These are phyloP conservation scores for Tanypteryx hageni DNA, from an alignment of 2,888 invertebrate species.

Conservation along the genomic window DNA sequence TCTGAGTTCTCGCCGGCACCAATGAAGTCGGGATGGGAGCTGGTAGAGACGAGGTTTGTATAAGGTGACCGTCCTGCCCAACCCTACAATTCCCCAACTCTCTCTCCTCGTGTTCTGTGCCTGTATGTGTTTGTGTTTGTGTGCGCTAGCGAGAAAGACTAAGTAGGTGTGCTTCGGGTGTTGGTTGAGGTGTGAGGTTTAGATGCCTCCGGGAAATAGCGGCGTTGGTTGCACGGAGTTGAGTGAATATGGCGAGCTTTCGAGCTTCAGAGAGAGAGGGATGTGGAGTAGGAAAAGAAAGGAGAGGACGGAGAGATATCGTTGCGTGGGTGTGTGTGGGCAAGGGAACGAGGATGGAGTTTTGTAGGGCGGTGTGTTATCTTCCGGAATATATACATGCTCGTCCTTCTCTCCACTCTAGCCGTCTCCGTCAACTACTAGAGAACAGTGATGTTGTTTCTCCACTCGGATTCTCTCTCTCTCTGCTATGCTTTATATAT, in stretches of 20 bases:
- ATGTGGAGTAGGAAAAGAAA: too few relatives aligned
- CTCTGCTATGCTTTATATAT: neutral
- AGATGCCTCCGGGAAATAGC: neutral
- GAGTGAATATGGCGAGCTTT: too few relatives aligned
- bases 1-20: neutral
- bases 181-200: neutral
- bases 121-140: neutral
- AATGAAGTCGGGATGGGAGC: neutral
- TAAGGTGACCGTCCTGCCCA: constrained; percentile 9
- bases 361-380: neutral
- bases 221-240: neutral
- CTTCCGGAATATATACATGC: neutral
- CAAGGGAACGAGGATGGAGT: neutral
- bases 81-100: neutral
- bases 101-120: neutral
- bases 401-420: neutral
- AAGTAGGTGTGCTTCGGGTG: constrained; percentile 8
- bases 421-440: too few relatives aligned
- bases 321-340: constrained; percentile 4
- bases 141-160: neutral
- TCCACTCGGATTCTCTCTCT: neutral
- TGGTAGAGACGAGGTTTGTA: neutral
- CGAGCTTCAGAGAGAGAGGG: too few relatives aligned
- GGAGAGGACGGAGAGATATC: too few relatives aligned
- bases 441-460: too few relatives aligned